phyloP scores from a whole-genome alignment of 2,888 invertebrate genomes.

The Ichneumoninae sp. region DNA sequence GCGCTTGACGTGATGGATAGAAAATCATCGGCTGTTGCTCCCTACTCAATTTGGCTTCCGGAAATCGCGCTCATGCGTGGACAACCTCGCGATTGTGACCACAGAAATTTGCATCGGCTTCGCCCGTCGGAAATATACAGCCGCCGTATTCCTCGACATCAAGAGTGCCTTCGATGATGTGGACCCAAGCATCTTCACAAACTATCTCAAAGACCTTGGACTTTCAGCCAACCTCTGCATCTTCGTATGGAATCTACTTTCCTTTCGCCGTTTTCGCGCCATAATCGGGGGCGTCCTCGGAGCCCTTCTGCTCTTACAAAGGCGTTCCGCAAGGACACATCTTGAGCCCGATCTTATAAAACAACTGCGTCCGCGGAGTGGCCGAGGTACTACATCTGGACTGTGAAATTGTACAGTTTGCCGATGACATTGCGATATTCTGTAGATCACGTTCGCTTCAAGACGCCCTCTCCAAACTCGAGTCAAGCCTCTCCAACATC shows the following conservation, averaged over 20 bases:
- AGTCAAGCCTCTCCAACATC: background rate
- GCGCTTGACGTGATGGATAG: constrained; percentile 28
- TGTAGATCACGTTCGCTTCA: background rate
- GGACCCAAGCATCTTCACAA: background rate
- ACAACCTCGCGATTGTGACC: constrained; percentile 35
- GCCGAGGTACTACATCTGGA: background rate
- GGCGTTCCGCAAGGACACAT: constrained; percentile 44
- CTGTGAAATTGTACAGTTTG: constrained; percentile 18
- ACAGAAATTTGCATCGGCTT: constrained; percentile 22
- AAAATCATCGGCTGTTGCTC: background rate
- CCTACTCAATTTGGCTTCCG: constrained; percentile 39
- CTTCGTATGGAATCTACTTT: constrained; percentile 42
- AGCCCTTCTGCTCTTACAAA: background rate
- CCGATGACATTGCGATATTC: constrained; percentile 19
- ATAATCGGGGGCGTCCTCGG: constrained; percentile 10
- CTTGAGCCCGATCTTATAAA: constrained; percentile 34
- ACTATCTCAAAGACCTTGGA: constrained; percentile 1
- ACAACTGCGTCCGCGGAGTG: background rate
- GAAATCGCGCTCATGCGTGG: constrained; percentile 32
- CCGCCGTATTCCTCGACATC: constrained; percentile 35
- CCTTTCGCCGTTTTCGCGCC: constrained; percentile 1
- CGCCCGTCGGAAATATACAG: background rate
- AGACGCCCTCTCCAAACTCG: background rate
- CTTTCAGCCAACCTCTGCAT: constrained; percentile 9
- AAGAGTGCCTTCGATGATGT: constrained; percentile 49